Evolutionary conservation across 30 jellyfish, hydroid and myxozoan species (phyloP), one percentile per base, ranked within the genome.

Genomic region (Aurelia sp.): DNA sequence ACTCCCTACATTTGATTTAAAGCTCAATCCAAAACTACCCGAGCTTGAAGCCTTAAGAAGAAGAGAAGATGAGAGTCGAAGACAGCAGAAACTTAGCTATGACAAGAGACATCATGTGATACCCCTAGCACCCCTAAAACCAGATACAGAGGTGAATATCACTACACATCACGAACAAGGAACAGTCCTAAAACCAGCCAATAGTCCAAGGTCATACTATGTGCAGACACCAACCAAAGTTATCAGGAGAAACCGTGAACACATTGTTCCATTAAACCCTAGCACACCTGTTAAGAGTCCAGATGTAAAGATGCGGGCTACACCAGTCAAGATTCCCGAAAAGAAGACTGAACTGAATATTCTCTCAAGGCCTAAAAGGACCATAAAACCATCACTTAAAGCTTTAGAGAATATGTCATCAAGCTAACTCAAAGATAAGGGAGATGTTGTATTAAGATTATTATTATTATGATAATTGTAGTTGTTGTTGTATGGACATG

Each of bases 221-320:
- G 75, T 81, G 70, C 82, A 81, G 52, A 81, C 91, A 58, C 84
- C 85, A 55, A n/a, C 79, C 47, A 69, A 68, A 68, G 71, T 62
- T 22, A 66, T 81, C 30, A 67, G 84, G 73, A 66, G 91, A 68
- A 81, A 81, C 33, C 62, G 91, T 58, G 74, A 55, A n/a, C 83
- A 66, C 80, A 35, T 66, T 52, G 81, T 81, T 68, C 91, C 91
- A 61, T 78, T 78, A 62, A 63, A 37, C 62, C 81, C 70, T 30
- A 40, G 33, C 47, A 62, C 89, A 62, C 35, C 63, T 40, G 52
- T 30, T 22, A 62, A 66, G 89, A 37, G 80, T 62, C 66, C 79
- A 62, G 81, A 51, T 18, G 40, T 40, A 7, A 48, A 78, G 35
- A 40, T 65, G 62, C 79, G 40, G 52, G 67, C 75, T 55, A 55